Percentiles rank a stretch among this genome's conserved stretches.
These are phyloP conservation scores for Chloropsis cyanopogon DNA, from an alignment of 2,113 vertebrate genomes.

Conservation along the genomic window DNA sequence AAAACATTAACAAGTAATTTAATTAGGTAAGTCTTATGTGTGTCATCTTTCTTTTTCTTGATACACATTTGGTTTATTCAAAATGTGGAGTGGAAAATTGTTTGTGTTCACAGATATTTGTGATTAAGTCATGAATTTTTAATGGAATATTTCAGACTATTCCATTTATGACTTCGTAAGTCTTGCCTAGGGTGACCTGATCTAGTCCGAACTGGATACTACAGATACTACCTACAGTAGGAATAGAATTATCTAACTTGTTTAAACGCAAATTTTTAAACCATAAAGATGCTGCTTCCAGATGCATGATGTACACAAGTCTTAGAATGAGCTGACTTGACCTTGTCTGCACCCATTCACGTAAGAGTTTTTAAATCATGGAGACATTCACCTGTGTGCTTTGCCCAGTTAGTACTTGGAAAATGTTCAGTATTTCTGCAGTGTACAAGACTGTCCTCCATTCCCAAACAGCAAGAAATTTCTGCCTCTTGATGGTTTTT, in stretches of 20 bases:
- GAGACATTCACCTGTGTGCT: neutral
- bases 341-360: neutral
- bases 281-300: neutral
- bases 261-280: neutral
- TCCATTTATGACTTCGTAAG: neutral
- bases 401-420: neutral
- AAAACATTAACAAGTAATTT: neutral
- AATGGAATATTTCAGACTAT: neutral
- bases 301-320: neutral
- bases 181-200: neutral
- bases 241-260: neutral
- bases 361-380: neutral
- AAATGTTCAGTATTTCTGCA: neutral
- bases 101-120: neutral
- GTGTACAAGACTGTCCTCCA: neutral
- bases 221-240: neutral
- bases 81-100: neutral
- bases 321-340: neutral
- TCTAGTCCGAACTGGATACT: fast-evolving
- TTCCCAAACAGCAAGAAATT: neutral
- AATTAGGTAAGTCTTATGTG: neutral
- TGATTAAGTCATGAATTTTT: neutral
- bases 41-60: neutral
- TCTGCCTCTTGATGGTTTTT: neutral
- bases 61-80: neutral